Evolutionary conservation across 2,888 invertebrate species (phyloP).

Genomic region (Callinectes sapidus): DNA sequence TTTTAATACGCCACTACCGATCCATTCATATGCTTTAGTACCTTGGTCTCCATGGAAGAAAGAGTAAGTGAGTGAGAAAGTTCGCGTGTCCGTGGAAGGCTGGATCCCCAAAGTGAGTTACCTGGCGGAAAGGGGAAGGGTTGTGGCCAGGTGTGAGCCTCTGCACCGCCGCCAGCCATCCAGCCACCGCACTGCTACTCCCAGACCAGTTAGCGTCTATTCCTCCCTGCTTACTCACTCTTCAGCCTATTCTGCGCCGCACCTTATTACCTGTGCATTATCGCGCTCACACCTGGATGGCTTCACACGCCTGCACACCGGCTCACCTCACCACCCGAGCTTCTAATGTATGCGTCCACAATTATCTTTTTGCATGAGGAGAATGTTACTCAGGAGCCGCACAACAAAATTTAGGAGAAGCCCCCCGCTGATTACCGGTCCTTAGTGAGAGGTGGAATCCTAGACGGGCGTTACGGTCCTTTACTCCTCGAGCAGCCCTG

Average conservation of each 20-base stretch:
- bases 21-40: conserved; percentile 21
- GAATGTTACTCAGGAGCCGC: background rate
- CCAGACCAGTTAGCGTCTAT: background rate
- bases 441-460: background rate
- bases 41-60: conserved; percentile 24
- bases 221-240: conserved; percentile 20
- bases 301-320: background rate
- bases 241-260: background rate
- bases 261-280: background rate
- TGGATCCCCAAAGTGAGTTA: background rate
- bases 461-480: background rate
- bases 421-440: background rate
- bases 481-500: background rate
- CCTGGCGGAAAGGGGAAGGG: background rate
- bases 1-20: background rate
- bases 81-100: conserved; percentile 12
- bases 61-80: conserved; percentile 18
- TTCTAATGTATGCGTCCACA: background rate
- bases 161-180: background rate
- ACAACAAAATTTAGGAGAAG: background rate
- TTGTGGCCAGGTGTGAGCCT: background rate
- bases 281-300: background rate
- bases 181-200: background rate
- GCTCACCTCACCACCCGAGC: background rate
- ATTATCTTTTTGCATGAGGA: background rate